Evolutionary conservation across 2,888 invertebrate genomes (phyloP), one percentile per base, ranked within the genome.

Genomic region (Oxycera nigricornis): DNA sequence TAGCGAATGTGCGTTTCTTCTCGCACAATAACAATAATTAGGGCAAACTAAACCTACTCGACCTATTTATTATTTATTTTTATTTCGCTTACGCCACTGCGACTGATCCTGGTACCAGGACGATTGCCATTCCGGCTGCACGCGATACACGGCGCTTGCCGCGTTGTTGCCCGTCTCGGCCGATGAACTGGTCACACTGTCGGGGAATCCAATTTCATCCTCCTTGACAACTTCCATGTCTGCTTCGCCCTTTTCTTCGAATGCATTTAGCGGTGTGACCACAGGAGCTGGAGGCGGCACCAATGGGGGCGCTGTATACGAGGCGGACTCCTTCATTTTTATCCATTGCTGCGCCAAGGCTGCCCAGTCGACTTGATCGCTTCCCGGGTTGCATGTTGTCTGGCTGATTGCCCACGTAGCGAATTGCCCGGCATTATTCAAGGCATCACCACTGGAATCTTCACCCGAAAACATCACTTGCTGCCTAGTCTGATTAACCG

Each of bases 311-410:
- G 87, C 86, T 17, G 59, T 55, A 28, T 52, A 52, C 20, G 92
- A 90, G n/a, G 74, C 68, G 2, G 74, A 75, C 31, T 94, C 94
- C 82, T 96, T 95, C 95, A 96, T 96, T 83, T 94, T 94, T 79
- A 98, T 97, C 97, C 98, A 97, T 89, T 97, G 97, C 83, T 97
- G 96, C 28, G 97, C 97, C 81, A 98, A 87, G 31, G 95, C 92
- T 11, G 97, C 97, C 97, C 98, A 98, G 85, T 98, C 97, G 75
- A 97, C 83, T 93, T 94, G 59, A 26, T 72, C 72, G 39, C 59
- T 57, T 2, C 52, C 22, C 20, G 31, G n/a, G 30, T 61, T 68
- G 50, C 50, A 50, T 30, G 52, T 31, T 31, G 70, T 52, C 22
- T 52, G 35, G 22, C 52, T 31, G 3, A 94, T 93, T 68, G 94